phyloP scores from a whole-genome alignment of 2,113 vertebrate species.

The Salvelinus fontinalis region DNA sequence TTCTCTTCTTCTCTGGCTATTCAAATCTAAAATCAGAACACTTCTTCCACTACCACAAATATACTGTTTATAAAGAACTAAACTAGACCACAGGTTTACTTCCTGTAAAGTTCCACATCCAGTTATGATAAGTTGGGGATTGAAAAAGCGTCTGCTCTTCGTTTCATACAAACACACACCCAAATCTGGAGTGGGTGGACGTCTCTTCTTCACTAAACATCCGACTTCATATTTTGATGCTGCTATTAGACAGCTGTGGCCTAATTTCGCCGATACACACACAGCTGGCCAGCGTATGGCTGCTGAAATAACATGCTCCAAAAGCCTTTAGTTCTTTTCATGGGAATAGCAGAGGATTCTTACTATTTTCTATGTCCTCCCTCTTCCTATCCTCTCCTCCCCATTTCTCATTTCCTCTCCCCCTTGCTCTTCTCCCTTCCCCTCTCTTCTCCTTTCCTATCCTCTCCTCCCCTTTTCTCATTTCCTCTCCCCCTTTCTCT shows the following conservation, averaged over 20 bases:
- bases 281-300: constrained; percentile 39
- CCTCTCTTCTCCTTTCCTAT: no score
- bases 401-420: constrained; percentile 20
- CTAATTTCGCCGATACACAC: constrained; percentile 24
- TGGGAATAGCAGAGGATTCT: constrained; percentile 39
- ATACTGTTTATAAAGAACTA: no score
- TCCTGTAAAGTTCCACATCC: no score
- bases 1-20: constrained; percentile 16
- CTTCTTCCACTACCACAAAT: no score
- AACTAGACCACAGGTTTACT: no score
- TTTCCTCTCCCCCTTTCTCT: no score
- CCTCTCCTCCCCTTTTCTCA: neutral
- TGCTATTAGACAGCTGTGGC: constrained; percentile 57
- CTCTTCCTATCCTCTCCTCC: no score
- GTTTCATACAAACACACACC: constrained; percentile 5
- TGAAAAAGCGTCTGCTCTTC: constrained; percentile 13
- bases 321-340: constrained; percentile 46
- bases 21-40: neutral
- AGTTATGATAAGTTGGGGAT: constrained; percentile 15
- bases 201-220: constrained; percentile 48
- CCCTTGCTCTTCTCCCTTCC: neutral
- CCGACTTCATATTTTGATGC: constrained; percentile 41
- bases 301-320: constrained; percentile 54
- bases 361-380: neutral
- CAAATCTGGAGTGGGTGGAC: constrained; percentile 15